phyloP scores from a whole-genome alignment of 2,888 invertebrate species.

The Athetis lepigone region DNA sequence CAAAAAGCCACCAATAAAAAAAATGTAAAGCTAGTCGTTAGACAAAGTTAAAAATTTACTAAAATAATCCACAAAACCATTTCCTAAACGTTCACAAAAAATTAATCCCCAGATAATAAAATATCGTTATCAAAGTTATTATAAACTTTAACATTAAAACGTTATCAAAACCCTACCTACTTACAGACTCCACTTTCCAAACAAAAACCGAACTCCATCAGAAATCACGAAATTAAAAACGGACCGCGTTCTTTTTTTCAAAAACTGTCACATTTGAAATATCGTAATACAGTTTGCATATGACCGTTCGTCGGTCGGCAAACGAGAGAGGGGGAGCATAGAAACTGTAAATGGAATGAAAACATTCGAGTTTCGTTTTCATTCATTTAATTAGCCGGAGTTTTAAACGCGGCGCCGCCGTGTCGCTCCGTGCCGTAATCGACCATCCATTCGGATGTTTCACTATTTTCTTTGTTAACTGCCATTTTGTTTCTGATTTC shows the following conservation, averaged over 20 bases:
- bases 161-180: slow-evolving; percentile 1
- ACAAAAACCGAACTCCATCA: slow-evolving; percentile 17
- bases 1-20: no score
- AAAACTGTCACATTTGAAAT: slow-evolving; percentile 70
- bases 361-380: slow-evolving; percentile 89
- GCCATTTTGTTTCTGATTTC: slow-evolving; percentile 59
- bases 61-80: not conserved
- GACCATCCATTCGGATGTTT: slow-evolving; percentile 77
- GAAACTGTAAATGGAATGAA: slow-evolving; percentile 88
- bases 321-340: slow-evolving; percentile 73
- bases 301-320: slow-evolving; percentile 71
- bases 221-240: slow-evolving; percentile 61
- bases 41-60: not conserved
- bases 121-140: no score
- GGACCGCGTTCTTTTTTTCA: slow-evolving; percentile 61
- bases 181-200: slow-evolving; percentile 21
- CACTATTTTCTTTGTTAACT: slow-evolving; percentile 68
- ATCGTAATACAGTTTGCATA: slow-evolving; percentile 80
- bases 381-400: slow-evolving; percentile 88
- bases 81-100: not conserved
- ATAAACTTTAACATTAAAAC: not conserved
- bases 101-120: not conserved
- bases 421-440: slow-evolving; percentile 78
- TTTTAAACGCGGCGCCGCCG: slow-evolving; percentile 84
- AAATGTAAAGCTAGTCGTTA: no score